phyloP scores from a whole-genome alignment of 1,140 invertebrate genomes.

The Drosophila carrolli region DNA sequence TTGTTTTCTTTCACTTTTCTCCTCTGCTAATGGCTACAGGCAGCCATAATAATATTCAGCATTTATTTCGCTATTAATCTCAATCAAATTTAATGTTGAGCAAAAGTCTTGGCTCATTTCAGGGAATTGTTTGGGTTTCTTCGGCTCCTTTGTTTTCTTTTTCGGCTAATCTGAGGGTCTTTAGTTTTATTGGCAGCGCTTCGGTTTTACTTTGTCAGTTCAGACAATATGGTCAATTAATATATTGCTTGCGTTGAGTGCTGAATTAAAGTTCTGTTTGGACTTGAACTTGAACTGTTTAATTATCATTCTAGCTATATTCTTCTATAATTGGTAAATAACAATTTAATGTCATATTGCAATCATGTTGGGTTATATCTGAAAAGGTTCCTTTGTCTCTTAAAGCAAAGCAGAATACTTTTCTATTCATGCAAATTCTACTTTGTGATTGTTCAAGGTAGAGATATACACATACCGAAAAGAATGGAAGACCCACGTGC shows the following conservation, averaged over 20 bases:
- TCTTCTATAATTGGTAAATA: too few species aligned
- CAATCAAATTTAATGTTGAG: slow-evolving; percentile 79
- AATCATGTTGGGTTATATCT: too few species aligned
- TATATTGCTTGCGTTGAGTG: slow-evolving; percentile 16
- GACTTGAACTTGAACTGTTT: neutral
- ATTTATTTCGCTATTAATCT: slow-evolving; percentile 82
- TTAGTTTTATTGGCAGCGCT: slow-evolving; percentile 65
- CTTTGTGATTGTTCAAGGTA: slow-evolving; percentile 28
- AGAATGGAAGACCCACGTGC: slow-evolving; percentile 9
- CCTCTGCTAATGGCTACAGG: slow-evolving; percentile 43
- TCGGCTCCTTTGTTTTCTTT: slow-evolving; percentile 13
- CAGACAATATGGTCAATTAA: slow-evolving; percentile 27
- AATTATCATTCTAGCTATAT: too few species aligned
- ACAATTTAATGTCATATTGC: too few species aligned
- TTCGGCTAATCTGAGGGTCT: slow-evolving; percentile 61
- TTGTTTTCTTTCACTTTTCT: neutral
- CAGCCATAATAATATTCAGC: slow-evolving; percentile 71
- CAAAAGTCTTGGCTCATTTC: slow-evolving; percentile 54
- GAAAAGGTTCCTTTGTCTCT: neutral
- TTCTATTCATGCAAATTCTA: slow-evolving; percentile 56
- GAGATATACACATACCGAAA: slow-evolving; percentile 9
- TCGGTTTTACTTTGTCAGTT: slow-evolving; percentile 44
- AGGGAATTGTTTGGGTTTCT: slow-evolving; percentile 32
- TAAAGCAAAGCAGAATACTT: slow-evolving; percentile 10
- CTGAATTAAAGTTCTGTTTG: neutral